phyloP scores from a whole-genome alignment of 2,113 vertebrate species.

The Phrynosoma platyrhinos region DNA sequence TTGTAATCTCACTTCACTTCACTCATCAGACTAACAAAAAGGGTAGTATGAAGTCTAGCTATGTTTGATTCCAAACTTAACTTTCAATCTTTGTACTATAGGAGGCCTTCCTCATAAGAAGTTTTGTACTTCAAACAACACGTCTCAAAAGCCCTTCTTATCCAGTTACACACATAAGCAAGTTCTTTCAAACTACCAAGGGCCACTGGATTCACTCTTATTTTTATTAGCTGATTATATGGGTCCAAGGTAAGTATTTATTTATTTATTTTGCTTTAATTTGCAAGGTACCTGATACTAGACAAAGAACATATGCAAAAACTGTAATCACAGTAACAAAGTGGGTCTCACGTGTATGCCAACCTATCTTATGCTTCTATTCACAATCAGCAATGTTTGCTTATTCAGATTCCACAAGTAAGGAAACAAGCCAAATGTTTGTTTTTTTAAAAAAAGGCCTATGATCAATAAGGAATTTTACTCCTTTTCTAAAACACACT shows the following conservation, averaged over 20 bases:
- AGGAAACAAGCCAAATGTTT: not conserved
- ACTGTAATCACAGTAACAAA: not conserved
- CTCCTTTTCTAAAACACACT: slow-evolving; percentile 23
- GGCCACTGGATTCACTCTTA: not conserved
- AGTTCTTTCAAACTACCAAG: not conserved
- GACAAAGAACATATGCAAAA: not conserved
- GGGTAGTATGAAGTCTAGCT: not conserved
- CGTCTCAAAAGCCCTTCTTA: not conserved
- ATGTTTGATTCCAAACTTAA: not conserved
- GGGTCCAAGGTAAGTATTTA: not conserved
- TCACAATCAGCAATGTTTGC: not conserved
- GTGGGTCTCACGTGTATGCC: not conserved
- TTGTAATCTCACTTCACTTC: not conserved
- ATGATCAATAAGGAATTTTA: not conserved
- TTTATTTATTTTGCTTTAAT: not conserved
- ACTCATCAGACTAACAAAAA: not conserved
- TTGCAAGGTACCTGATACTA: not conserved
- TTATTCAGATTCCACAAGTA: not conserved
- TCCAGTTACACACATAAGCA: not conserved
- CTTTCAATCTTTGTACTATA: not conserved
- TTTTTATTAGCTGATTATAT: not conserved
- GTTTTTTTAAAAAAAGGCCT: not conserved
- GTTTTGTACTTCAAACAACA: not conserved
- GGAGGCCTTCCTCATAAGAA: not conserved
- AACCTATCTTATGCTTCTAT: not conserved